Evolutionary conservation across 2,797 vertebrate species (phyloP).

Genomic region (Crax fasciolata): DNA sequence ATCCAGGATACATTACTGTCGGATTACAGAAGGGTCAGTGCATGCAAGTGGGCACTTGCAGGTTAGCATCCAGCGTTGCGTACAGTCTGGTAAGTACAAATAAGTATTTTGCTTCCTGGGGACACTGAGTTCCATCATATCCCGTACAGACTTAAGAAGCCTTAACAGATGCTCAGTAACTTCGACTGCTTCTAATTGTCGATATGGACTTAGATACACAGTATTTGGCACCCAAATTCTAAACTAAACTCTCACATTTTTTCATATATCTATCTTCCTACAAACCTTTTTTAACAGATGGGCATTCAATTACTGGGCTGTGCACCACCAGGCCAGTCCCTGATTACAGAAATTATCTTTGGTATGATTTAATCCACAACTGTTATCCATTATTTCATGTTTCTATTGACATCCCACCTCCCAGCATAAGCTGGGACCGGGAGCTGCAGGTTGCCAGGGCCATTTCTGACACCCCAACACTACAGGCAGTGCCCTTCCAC

Average conservation of each 20-base stretch:
- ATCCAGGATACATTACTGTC: not conserved
- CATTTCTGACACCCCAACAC: not conserved
- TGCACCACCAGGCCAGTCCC: not conserved
- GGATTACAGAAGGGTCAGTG: not conserved
- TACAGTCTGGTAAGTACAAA: not conserved
- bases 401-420: not conserved
- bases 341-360: constrained; percentile 17
- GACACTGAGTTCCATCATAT: not conserved
- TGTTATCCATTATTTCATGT: not conserved
- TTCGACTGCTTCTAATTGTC: not conserved
- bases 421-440: not conserved
- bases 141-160: not conserved
- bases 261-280: not conserved
- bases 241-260: not conserved
- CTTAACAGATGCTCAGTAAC: not conserved
- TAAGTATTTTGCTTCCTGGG: not conserved
- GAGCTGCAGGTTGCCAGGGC: not conserved
- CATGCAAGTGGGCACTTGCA: not conserved
- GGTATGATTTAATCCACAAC: constrained; percentile 28
- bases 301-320: constrained; percentile 29
- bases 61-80: not conserved
- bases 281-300: not conserved
- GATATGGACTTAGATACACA: not conserved
- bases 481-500: not conserved
- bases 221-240: not conserved